phyloP scores from a whole-genome alignment of 1,140 invertebrate genomes.

The Holcopasites calliopsidis region DNA sequence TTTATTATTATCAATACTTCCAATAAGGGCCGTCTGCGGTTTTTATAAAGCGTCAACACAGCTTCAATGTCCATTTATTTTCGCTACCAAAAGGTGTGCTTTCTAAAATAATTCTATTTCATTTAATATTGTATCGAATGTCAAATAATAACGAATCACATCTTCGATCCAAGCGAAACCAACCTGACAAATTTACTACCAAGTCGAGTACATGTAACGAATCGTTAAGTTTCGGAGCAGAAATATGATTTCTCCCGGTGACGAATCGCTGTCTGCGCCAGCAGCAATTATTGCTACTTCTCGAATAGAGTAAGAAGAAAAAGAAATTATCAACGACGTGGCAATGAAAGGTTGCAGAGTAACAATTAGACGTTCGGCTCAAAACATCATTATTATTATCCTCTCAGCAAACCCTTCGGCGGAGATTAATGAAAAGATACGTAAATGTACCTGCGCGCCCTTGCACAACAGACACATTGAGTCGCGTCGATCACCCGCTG shows the following conservation, averaged over 20 bases:
- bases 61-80: background rate
- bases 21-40: background rate
- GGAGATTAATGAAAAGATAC: conserved; percentile 45
- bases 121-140: too few species aligned
- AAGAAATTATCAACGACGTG: background rate
- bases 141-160: too few species aligned
- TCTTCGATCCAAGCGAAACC: too few species aligned
- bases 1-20: background rate
- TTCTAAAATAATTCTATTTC: too few species aligned
- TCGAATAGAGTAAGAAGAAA: background rate
- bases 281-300: too few species aligned
- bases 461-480: conserved; percentile 53
- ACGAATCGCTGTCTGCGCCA: too few species aligned
- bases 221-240: too few species aligned
- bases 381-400: conserved; percentile 52
- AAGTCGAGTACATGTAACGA: too few species aligned
- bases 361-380: conserved; percentile 47
- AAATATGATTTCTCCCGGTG: too few species aligned
- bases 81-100: too few species aligned
- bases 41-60: background rate
- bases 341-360: conserved; percentile 22
- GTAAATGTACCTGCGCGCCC: conserved; percentile 30
- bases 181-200: too few species aligned
- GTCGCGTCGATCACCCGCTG: conserved; percentile 73
- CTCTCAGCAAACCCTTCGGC: background rate